Conservation (phyloP, 2,797 vertebrate genomes). For the Molossus molossus region DNA sequence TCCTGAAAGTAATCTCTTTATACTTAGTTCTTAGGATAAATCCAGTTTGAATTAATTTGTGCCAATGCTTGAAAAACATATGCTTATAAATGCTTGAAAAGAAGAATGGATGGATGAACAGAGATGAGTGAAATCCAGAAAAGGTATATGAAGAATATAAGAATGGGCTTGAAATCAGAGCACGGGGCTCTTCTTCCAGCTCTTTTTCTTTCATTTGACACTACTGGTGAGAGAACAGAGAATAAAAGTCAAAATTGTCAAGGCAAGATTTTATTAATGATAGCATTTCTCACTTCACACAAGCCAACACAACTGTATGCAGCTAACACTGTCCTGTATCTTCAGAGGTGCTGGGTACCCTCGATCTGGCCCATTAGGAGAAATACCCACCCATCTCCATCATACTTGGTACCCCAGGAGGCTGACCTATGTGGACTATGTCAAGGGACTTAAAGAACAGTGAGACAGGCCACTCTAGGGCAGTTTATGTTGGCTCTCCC, state of each 20-base stretch:
- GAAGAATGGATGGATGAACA: not conserved
- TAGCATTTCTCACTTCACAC: not conserved
- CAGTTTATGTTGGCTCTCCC: not conserved
- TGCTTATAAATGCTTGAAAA: not conserved
- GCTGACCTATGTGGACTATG: not conserved
- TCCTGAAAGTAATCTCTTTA: not conserved
- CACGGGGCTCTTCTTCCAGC: not conserved
- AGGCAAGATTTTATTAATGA: not conserved
- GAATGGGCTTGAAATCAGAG: not conserved
- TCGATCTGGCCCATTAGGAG: not conserved
- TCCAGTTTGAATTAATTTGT: not conserved
- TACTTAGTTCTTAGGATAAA: not conserved
- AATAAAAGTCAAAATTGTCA: constrained; percentile 16
- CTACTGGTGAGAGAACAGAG: not conserved
- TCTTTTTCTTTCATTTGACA: not conserved
- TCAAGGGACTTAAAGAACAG: not conserved
- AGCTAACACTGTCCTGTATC: not conserved
- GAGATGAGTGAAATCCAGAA: not conserved
- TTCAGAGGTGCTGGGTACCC: not conserved
- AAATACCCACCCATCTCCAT: not conserved
- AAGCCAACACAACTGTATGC: not conserved
- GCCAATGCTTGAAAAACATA: not conserved
- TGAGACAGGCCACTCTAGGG: not conserved
- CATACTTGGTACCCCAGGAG: not conserved
- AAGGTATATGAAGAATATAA: not conserved